Base-by-base conservation (phyloP, 2,113 vertebrate genomes). In the Lonchura striata region DNA sequence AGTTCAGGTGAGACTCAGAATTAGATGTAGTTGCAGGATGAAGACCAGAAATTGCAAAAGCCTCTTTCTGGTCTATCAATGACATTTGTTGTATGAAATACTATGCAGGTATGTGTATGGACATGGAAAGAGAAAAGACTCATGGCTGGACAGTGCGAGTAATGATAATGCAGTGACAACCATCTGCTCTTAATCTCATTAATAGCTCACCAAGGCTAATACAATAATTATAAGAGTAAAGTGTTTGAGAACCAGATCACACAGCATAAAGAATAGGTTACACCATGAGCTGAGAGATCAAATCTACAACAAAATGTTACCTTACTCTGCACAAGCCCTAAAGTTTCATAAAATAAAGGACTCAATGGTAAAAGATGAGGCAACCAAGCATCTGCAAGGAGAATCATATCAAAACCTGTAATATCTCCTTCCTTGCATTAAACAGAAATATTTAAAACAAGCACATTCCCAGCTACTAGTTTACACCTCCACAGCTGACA, bases 91-190 rank as follows among this genome's bases (percentile, higher is more conserved):
- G 5, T 35, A 23, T 23, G 68, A 86, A 80, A 61, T 70, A 25
- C 15, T 2, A 1, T 46, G 14, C 1, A 1, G 47, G 7, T 70
- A 13, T 0, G 0, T 1, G 1, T 22, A 37, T 6, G 25, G 15
- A 5, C n/a, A 60, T 10, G 10, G 46, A 69, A 87, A n/a, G 39
- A 69, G 44, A 59, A 71, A 82, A 76, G 17, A 56, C 42, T 74
- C 14, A 57, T 0, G 0, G 10, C 10, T 77, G 28, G 35, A 50
- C 25, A 69, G 21, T 9, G 13, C 46, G 27, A 72, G 4, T 37
- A 74, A 24, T 33, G 30, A 39, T 33, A 83, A 84, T 12, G 7
- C 9, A 56, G 19, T 39, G 50, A 65, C 17, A 85, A 11, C 10
- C 14, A 37, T 79, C 17, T 0, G 0, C 14, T 72, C 18, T 66